Conservation (phyloP, 2,888 invertebrate species). For the Patella caerulea region DNA sequence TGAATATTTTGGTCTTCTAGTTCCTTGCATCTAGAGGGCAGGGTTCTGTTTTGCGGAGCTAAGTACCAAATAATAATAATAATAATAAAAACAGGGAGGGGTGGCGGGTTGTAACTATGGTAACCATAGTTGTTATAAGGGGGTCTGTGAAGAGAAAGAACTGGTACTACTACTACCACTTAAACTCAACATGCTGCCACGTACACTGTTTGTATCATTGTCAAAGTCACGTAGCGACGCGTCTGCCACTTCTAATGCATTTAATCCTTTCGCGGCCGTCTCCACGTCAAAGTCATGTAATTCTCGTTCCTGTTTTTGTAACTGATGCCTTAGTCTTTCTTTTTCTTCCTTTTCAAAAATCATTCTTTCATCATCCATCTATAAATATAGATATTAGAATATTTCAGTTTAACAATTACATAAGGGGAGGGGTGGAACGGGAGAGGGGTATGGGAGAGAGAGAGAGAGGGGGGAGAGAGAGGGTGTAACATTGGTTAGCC, state of each 20-base stretch:
- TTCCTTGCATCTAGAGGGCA: no score
- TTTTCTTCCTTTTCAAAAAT: conserved; percentile 92
- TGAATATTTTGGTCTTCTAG: no score
- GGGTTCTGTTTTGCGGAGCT: no score
- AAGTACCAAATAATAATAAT: no score
- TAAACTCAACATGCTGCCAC: conserved; percentile 92
- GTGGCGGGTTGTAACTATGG: no score
- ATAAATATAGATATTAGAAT: conserved; percentile 31
- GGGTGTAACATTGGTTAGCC: not conserved
- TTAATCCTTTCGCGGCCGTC: conserved; percentile 93
- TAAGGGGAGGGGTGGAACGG: not conserved
- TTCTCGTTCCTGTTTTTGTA: conserved; percentile 91
- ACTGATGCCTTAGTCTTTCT: conserved; percentile 88
- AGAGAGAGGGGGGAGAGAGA: not conserved
- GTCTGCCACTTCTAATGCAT: conserved; percentile 90
- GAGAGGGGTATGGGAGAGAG: no score
- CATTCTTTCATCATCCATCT: conserved; percentile 94
- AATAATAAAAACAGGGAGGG: no score
- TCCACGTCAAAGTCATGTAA: conserved; percentile 95
- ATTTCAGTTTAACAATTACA: conserved; percentile 10
- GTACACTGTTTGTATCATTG: conserved; percentile 85
- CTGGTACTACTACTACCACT: conserved; percentile 93
- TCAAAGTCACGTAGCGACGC: conserved; percentile 87
- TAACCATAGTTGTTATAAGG: conserved; percentile 35
- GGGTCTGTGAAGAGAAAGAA: conserved; percentile 59